A percentile compares a stretch with the other conserved stretches of the same genome.
These are phyloP conservation scores for Nesogale talazaci DNA, from an alignment of 2,113 vertebrate genomes.

Conservation along the genomic window DNA sequence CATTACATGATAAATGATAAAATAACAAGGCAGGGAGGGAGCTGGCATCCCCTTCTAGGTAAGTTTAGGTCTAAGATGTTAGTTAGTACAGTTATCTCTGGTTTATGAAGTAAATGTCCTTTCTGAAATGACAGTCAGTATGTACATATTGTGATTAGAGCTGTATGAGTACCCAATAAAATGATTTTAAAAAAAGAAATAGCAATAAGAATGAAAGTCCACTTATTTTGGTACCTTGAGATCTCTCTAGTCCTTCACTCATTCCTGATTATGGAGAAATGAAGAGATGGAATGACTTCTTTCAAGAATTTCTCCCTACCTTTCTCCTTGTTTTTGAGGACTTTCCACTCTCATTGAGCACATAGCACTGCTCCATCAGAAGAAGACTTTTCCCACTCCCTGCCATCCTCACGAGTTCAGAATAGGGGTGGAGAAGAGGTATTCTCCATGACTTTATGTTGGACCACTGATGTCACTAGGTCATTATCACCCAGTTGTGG, in stretches of 20 bases:
- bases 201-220: background rate
- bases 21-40: too few species aligned
- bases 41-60: too few species aligned
- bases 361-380: background rate
- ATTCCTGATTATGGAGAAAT: background rate
- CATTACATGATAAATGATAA: too few species aligned
- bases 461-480: background rate
- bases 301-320: background rate
- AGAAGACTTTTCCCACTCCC: background rate
- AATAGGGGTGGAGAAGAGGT: background rate
- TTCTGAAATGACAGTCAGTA: too few species aligned
- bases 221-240: background rate
- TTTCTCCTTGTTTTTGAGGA: background rate
- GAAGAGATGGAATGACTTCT: background rate
- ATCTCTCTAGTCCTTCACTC: background rate
- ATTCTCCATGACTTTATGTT: background rate
- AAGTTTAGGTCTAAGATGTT: too few species aligned
- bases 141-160: too few species aligned
- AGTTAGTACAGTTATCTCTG: too few species aligned
- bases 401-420: background rate
- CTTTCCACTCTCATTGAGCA: background rate
- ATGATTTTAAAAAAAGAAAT: too few species aligned
- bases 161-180: too few species aligned
- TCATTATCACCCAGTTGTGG: too few species aligned
- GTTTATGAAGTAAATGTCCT: too few species aligned